Conservation (phyloP, 2,113 vertebrate genomes). For the Pollachius pollachius region DNA sequence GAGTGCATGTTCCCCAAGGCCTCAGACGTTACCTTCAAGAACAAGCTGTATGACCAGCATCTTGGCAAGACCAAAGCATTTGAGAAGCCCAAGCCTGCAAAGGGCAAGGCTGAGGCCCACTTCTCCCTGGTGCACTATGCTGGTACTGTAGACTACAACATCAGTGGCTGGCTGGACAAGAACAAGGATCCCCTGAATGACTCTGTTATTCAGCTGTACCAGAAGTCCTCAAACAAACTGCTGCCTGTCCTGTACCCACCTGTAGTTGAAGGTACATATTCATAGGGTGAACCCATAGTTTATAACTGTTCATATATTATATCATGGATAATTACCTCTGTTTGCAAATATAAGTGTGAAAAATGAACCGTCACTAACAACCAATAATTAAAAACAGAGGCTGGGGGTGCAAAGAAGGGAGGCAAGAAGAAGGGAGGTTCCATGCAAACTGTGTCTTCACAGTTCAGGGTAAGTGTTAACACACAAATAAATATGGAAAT, state of each 20-base stretch:
- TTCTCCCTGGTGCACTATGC: conserved; percentile 82
- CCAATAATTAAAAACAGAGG: not conserved
- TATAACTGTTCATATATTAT: no score
- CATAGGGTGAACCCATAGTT: no score
- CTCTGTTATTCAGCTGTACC: conserved; percentile 3
- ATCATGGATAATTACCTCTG: no score
- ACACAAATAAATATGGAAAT: not conserved
- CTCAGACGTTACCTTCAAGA: conserved; percentile 74
- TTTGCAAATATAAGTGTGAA: no score
- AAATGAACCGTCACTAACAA: no score
- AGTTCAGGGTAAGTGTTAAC: not conserved
- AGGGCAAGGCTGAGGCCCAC: conserved; percentile 80
- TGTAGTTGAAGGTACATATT: no score
- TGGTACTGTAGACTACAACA: conserved; percentile 82
- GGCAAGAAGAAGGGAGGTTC: conserved; percentile 63
- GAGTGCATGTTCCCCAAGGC: conserved; percentile 40
- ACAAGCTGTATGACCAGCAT: conserved; percentile 11
- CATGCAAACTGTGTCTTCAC: conserved; percentile 55
- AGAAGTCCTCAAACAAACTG: not conserved
- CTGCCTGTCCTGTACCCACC: conserved; percentile 2
- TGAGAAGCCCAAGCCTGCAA: conserved; percentile 79
- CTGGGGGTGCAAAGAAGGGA: conserved; percentile 27
- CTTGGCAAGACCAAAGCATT: conserved; percentile 8
- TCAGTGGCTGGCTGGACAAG: conserved; percentile 1
- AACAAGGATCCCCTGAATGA: conserved; percentile 9